Conservation (phyloP, 2,888 invertebrate species). For the Shargacucullia verbasci region DNA sequence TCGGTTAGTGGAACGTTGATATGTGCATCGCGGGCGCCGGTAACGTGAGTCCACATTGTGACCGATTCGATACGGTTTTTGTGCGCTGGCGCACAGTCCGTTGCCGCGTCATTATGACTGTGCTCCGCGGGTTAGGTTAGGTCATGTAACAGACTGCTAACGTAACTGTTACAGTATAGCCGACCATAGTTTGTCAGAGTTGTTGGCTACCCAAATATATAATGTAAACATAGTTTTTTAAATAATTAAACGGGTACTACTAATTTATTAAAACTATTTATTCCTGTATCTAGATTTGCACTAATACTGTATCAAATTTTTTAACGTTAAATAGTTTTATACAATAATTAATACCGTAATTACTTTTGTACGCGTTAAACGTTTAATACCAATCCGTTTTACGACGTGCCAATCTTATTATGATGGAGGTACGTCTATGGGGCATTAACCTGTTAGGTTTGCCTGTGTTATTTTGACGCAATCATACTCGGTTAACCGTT, state of each 20-base stretch:
- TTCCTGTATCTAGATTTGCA: too few relatives aligned
- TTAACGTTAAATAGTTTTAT: too few relatives aligned
- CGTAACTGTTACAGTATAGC: slow-evolving; percentile 50
- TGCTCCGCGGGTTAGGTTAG: slow-evolving; percentile 72
- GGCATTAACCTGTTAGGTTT: slow-evolving; percentile 62
- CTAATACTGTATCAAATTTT: too few relatives aligned
- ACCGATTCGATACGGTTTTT: slow-evolving; percentile 83
- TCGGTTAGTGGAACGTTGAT: slow-evolving; percentile 50
- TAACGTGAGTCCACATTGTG: slow-evolving; percentile 71
- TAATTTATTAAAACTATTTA: too few relatives aligned
- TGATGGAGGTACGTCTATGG: slow-evolving; percentile 59
- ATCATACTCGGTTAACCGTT: slow-evolving; percentile 73
- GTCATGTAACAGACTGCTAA: slow-evolving; percentile 60
- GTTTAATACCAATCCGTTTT: slow-evolving; percentile 43
- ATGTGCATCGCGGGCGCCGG: slow-evolving; percentile 59
- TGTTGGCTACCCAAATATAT: background rate
- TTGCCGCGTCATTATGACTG: slow-evolving; percentile 69
- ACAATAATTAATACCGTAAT: slow-evolving; percentile 10
- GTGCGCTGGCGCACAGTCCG: slow-evolving; percentile 54
- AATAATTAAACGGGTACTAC: too few relatives aligned
- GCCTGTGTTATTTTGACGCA: slow-evolving; percentile 69
- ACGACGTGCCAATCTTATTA: slow-evolving; percentile 62
- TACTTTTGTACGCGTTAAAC: slow-evolving; percentile 15
- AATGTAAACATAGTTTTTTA: background rate
- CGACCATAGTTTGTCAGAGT: slow-evolving; percentile 8